Percentiles rank a stretch among this genome's conserved stretches.
Evolutionary conservation across 2,888 invertebrate species (phyloP).

Genomic region (Ischnura elegans): DNA sequence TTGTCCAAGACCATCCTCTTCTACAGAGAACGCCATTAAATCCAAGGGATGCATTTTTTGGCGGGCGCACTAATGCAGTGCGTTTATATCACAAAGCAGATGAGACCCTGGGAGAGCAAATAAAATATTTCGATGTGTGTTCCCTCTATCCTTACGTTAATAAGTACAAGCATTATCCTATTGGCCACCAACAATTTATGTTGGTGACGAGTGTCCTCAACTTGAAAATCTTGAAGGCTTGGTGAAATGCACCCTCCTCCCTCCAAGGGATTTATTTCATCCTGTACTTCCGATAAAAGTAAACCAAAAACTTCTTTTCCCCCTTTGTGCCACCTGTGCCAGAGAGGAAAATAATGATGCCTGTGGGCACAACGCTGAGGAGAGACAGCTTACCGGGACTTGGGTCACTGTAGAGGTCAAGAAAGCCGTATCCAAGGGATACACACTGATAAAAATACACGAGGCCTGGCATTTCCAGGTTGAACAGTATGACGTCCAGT

Average conservation of each 20-base stretch:
- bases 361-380: conserved; percentile 74
- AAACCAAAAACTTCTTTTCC: conserved; percentile 74
- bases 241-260: conserved; percentile 70
- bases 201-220: conserved; percentile 49
- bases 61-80: not conserved
- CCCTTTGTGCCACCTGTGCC: conserved; percentile 76
- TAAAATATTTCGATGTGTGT: conserved; percentile 73
- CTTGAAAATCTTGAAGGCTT: conserved; percentile 37
- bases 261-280: conserved; percentile 73
- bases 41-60: not conserved
- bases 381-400: conserved; percentile 73
- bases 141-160: conserved; percentile 69
- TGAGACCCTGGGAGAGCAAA: conserved; percentile 71
- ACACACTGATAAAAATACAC: conserved; percentile 73
- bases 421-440: conserved; percentile 74
- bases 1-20: too few species aligned
- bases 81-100: conserved; percentile 45
- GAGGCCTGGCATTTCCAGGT: conserved; percentile 75
- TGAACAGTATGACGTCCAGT: conserved; percentile 71
- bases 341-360: conserved; percentile 71
- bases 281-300: conserved; percentile 74
- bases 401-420: conserved; percentile 75
- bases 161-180: too few species aligned
- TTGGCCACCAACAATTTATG: too few species aligned
- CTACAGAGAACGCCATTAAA: not conserved